phyloP scores from a whole-genome alignment of 2,797 vertebrate species.

The Melopsittacus undulatus region DNA sequence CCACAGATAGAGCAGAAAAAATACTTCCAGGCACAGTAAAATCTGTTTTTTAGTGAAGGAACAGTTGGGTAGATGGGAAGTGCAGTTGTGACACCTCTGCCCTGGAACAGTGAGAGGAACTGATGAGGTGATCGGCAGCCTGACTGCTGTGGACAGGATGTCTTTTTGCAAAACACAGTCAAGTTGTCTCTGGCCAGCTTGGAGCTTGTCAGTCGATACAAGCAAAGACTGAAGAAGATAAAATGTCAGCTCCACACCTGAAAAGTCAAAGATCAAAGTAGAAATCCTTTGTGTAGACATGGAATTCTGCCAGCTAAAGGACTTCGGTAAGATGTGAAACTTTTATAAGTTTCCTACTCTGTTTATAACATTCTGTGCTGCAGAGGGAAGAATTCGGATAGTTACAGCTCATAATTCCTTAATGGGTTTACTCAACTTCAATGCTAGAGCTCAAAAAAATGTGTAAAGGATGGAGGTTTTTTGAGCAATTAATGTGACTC shows the following conservation, averaged over 20 bases:
- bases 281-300: not conserved
- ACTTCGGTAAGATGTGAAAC: not conserved
- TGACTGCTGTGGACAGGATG: not conserved
- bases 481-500: not conserved
- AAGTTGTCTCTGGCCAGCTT: not conserved
- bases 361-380: not conserved
- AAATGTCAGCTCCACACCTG: not conserved
- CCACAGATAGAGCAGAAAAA: not conserved
- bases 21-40: not conserved
- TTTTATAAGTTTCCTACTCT: not conserved
- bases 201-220: not conserved
- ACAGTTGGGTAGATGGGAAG: not conserved
- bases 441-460: not conserved
- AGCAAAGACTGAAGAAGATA: not conserved
- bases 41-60: not conserved
- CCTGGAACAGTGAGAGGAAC: not conserved
- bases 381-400: not conserved
- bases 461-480: not conserved
- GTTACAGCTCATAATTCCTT: slow-evolving; percentile 9
- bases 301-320: not conserved
- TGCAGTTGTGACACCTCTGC: not conserved
- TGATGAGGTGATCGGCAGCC: not conserved
- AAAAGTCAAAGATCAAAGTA: not conserved
- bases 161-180: not conserved
- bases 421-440: not conserved